These are phyloP conservation scores for Drosophila suzukii DNA, from an alignment of 1,140 invertebrate species.

Conservation along the genomic window DNA sequence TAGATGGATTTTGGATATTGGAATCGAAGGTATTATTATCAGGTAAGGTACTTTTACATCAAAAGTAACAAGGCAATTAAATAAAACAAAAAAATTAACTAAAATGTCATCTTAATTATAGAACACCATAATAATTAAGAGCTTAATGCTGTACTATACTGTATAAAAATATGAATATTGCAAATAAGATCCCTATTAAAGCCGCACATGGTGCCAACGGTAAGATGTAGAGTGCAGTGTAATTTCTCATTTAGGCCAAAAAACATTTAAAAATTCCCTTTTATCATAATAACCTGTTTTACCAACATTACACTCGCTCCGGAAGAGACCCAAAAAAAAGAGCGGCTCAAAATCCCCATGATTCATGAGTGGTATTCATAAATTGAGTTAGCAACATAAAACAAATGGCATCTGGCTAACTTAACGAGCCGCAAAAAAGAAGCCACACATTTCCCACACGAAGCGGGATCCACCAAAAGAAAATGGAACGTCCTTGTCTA, in stretches of 20 bases:
- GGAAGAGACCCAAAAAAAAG: neutral
- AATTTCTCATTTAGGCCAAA: constrained; percentile 3
- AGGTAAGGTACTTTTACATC: too few species aligned
- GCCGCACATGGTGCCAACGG: neutral
- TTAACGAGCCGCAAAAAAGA: constrained; percentile 72
- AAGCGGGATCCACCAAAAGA: constrained; percentile 14
- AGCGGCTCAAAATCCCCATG: constrained; percentile 22
- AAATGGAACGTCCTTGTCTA: constrained; percentile 55
- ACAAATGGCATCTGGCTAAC: constrained; percentile 69
- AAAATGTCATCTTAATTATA: too few species aligned
- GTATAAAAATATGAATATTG: too few species aligned
- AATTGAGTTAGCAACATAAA: constrained; percentile 71
- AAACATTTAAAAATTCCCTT: constrained; percentile 28
- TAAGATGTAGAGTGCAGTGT: neutral
- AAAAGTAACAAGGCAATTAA: too few species aligned
- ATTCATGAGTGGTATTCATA: constrained; percentile 59
- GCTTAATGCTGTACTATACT: too few species aligned
- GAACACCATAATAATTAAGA: too few species aligned
- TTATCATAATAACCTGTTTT: constrained; percentile 33
- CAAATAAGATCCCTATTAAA: neutral
- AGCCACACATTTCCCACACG: constrained; percentile 41
- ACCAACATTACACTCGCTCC: neutral
- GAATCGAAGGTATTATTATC: too few species aligned
- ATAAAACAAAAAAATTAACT: too few species aligned
- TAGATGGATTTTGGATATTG: too few species aligned